Evolutionary conservation across 2,113 vertebrate species (phyloP).

Genomic region (Ascaphus truei): DNA sequence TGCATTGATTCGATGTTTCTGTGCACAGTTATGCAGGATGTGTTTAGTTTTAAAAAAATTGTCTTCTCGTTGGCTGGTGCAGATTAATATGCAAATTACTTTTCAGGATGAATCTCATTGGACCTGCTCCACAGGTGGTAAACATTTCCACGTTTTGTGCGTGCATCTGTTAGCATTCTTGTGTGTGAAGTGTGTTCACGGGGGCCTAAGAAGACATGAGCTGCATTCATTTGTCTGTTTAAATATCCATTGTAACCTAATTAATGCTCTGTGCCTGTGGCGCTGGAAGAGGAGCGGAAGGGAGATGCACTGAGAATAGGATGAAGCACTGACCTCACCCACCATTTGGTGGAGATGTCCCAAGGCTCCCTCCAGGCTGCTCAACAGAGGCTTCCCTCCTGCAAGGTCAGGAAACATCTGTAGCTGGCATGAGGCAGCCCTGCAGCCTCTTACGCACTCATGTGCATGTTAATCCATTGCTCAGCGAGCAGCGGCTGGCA

Average conservation of each 20-base stretch:
- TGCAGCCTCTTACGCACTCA: not conserved
- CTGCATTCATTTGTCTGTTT: slow-evolving; percentile 21
- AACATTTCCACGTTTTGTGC: not conserved
- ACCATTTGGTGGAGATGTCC: slow-evolving; percentile 17
- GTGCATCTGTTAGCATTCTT: slow-evolving; percentile 8
- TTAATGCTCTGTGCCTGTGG: not conserved
- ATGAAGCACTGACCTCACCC: slow-evolving; percentile 1
- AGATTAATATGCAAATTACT: slow-evolving; percentile 11
- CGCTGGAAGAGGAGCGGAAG: not conserved
- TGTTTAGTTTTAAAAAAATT: no score
- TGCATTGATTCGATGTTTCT: no score
- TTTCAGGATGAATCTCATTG: no score
- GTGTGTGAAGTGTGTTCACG: not conserved
- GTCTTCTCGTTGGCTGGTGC: no score
- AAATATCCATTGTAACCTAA: slow-evolving; percentile 11
- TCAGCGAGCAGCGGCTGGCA: not conserved
- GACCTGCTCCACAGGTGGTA: slow-evolving; percentile 3
- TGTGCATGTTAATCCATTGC: slow-evolving; percentile 16
- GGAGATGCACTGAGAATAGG: not conserved
- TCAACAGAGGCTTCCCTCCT: not conserved
- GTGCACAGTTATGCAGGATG: not conserved
- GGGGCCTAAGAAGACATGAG: not conserved
- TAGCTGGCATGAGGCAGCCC: not conserved
- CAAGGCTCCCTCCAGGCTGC: not conserved
- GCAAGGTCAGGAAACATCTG: slow-evolving; percentile 23